Conservation (phyloP, 2,113 vertebrate species). For the Corythaixoides concolor region DNA sequence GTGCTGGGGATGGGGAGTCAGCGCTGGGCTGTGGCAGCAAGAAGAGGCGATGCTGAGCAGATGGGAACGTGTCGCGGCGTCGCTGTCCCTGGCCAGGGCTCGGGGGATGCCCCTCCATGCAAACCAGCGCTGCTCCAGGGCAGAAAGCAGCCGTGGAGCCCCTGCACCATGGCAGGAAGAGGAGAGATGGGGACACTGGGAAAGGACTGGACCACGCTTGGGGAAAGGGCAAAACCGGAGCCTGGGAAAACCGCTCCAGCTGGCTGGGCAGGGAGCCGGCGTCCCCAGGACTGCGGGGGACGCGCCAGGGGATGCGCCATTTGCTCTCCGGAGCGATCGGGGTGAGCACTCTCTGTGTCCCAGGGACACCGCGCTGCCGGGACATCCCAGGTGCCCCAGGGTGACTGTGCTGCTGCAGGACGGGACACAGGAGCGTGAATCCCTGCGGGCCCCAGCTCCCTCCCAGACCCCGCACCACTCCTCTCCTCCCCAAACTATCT, state of each 20-base stretch:
- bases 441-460: neutral
- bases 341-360: neutral
- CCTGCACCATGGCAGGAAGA: neutral
- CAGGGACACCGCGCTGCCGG: rapidly evolving
- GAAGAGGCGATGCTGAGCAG: neutral
- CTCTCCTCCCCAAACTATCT: neutral
- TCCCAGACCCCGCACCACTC: rapidly evolving
- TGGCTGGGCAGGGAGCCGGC: neutral
- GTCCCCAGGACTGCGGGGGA: neutral
- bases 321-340: neutral
- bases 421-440: rapidly evolving
- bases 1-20: neutral
- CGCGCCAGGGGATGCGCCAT: rapidly evolving
- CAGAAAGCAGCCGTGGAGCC: neutral
- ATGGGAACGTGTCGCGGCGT: rapidly evolving
- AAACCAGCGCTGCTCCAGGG: neutral
- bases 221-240: neutral
- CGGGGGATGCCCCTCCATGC: rapidly evolving
- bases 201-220: neutral
- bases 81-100: neutral
- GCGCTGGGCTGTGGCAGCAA: neutral
- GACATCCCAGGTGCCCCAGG: rapidly evolving
- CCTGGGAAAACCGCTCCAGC: conserved; percentile 3
- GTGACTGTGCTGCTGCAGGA: neutral
- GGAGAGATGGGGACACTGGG: neutral